Evolutionary conservation across 2,113 vertebrate genomes (phyloP), one percentile per base, ranked within the genome.

Genomic region (Perca fluviatilis): DNA sequence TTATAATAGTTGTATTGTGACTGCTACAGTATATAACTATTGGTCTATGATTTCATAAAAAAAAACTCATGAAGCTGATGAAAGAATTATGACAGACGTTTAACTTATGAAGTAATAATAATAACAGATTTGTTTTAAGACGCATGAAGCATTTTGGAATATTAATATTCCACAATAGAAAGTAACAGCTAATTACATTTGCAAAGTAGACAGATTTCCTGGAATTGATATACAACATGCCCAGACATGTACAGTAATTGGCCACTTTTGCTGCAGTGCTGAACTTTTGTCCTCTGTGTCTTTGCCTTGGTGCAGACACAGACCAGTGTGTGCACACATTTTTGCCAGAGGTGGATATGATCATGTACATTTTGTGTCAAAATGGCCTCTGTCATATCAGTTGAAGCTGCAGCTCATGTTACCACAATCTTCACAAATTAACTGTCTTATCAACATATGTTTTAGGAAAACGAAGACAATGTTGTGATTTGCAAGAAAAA

Each of bases 211-310:
- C 74, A 56, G 82, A 84, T 91, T 85, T 88, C 54, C 78, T 81
- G 81, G 86, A 81, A 87, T 69, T 84, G 79, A 90, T 90, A 66
- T 13, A 21, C 16, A 80, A 84, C 93, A 89, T 91, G 92, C 85
- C 89, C 79, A 15, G 93, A 91, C 93, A 83, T 93, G 92, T 88
- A 61, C 68, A 66, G 74, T 84, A 91, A 93, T 92, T 92, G 89
- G 85, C 88, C 77, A 91, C 84, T 80, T 83, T 80, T 82, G 36
- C 91, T 82, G 85, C 91, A 79, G 74, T 40, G 79, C 74, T 93
- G 91, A 93, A 94, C 91, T 89, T 89, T 88, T 92, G 93, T 93
- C 87, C 92, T 91, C 62, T 79, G 86, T 90, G 81, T 86, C 87
- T 90, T 86, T 91, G 79, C 77, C 85, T 86, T 21, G 15, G 82